phyloP scores from a whole-genome alignment of 2,113 vertebrate species.

The Anoura caudifer region DNA sequence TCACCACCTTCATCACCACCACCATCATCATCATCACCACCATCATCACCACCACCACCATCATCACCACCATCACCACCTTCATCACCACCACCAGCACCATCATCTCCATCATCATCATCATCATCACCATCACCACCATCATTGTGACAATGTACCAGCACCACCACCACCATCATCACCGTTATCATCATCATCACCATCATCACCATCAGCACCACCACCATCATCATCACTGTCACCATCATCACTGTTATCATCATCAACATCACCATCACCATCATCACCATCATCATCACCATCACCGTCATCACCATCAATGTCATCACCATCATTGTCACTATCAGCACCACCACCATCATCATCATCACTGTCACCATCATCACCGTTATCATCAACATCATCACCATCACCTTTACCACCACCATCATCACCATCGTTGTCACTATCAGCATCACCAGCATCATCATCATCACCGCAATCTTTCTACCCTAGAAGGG shows the following conservation, averaged over 20 bases:
- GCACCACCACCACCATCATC: neutral
- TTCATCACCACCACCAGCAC: accelerated
- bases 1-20: accelerated
- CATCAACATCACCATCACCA: accelerated
- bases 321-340: accelerated
- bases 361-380: accelerated
- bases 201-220: accelerated
- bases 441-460: accelerated
- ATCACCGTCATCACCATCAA: accelerated
- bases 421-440: accelerated
- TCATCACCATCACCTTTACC: accelerated
- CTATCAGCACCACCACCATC: accelerated
- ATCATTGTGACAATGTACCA: too few species aligned
- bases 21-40: accelerated
- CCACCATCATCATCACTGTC: accelerated
- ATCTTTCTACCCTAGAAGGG: neutral
- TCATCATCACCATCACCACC: accelerated
- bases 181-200: accelerated
- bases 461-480: accelerated
- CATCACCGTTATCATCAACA: accelerated
- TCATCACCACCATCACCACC: accelerated
- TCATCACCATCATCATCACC: accelerated
- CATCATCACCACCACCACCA: accelerated
- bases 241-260: accelerated
- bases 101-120: accelerated